phyloP scores from a whole-genome alignment of 2,113 vertebrate species.

The Takifugu bimaculatus region DNA sequence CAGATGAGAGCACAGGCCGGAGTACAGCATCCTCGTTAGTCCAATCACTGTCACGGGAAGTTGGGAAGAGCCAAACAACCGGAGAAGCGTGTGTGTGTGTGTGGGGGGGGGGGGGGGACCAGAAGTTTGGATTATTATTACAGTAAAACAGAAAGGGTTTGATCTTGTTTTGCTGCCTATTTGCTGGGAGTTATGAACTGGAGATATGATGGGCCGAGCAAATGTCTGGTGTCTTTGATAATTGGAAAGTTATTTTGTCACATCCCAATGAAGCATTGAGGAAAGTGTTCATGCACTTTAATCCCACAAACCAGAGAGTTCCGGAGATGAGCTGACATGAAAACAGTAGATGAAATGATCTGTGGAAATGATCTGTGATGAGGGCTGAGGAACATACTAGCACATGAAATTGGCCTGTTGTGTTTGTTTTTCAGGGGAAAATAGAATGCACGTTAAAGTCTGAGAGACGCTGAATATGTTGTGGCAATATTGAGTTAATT shows the following conservation, averaged over 20 bases:
- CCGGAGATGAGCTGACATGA: not conserved
- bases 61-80: not conserved
- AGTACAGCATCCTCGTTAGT: slow-evolving; percentile 40
- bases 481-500: slow-evolving; percentile 56
- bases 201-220: too few species aligned
- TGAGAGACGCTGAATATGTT: slow-evolving; percentile 24
- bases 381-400: too few species aligned
- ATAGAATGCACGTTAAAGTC: slow-evolving; percentile 14
- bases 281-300: too few species aligned
- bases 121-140: slow-evolving; percentile 2
- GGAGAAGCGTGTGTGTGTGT: slow-evolving; percentile 12
- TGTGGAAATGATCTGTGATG: too few species aligned
- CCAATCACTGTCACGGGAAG: slow-evolving; percentile 42
- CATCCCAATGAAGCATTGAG: too few species aligned
- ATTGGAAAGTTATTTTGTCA: too few species aligned
- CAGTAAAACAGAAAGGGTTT: slow-evolving; percentile 11
- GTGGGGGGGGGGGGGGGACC: slow-evolving; percentile 2
- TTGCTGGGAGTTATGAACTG: too few species aligned
- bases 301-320: too few species aligned
- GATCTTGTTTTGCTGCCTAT: not conserved
- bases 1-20: slow-evolving; percentile 17
- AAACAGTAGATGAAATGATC: not conserved
- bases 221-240: too few species aligned
- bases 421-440: slow-evolving; percentile 1
- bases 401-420: too few species aligned